Conservation (phyloP, 1,140 invertebrate species). For the Proales similis region DNA sequence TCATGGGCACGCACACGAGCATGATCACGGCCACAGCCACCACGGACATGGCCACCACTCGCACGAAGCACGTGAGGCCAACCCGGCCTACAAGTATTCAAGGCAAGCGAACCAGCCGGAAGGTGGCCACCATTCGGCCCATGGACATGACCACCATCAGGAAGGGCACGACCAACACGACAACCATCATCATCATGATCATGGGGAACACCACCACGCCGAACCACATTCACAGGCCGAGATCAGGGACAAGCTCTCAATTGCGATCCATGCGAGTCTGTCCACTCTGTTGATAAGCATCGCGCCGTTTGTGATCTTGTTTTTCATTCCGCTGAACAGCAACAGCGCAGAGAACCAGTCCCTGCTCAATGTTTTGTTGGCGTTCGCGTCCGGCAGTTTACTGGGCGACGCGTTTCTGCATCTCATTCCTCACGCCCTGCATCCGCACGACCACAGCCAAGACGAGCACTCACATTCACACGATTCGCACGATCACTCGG, state of each 20-base stretch:
- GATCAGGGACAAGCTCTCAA: slow-evolving; percentile 11
- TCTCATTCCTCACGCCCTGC: slow-evolving; percentile 84
- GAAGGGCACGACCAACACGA: not conserved
- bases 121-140: not conserved
- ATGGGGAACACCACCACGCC: not conserved
- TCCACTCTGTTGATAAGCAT: slow-evolving; percentile 82
- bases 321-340: slow-evolving; percentile 78
- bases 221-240: not conserved
- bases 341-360: slow-evolving; percentile 63
- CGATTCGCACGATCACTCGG: slow-evolving; percentile 55
- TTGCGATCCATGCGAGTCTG: not conserved
- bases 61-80: not conserved
- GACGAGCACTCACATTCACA: slow-evolving; percentile 67
- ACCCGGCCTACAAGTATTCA: not conserved
- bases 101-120: not conserved
- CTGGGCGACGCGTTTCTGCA: slow-evolving; percentile 92
- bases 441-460: slow-evolving; percentile 44
- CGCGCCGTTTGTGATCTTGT: slow-evolving; percentile 84
- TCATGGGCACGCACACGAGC: not conserved
- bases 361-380: slow-evolving; percentile 76
- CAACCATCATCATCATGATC: not conserved
- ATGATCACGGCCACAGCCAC: not conserved
- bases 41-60: slow-evolving; percentile 23
- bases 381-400: slow-evolving; percentile 86
- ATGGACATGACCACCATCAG: not conserved